phyloP scores from a whole-genome alignment of 1,140 invertebrate species.

The Drosophila sulfurigaster region DNA sequence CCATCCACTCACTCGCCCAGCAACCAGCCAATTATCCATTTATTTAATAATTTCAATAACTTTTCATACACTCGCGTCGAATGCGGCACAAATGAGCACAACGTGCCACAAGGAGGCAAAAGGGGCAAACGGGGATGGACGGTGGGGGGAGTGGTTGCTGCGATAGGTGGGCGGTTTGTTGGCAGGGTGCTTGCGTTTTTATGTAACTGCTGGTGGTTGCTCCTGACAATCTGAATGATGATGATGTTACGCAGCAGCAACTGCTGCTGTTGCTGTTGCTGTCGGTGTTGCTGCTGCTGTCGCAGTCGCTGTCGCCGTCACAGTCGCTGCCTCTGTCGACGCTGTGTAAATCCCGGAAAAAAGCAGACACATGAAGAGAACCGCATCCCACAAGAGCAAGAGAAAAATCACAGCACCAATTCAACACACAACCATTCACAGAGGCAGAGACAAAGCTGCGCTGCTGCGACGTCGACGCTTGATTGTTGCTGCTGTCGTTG shows the following conservation, averaged over 20 bases:
- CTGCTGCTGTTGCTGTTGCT: slow-evolving; percentile 34
- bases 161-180: slow-evolving; percentile 65
- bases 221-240: slow-evolving; percentile 60
- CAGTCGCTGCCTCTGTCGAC: slow-evolving; percentile 23
- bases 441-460: slow-evolving; percentile 42
- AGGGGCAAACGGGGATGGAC: background rate
- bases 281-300: slow-evolving; percentile 2
- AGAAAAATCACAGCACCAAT: slow-evolving; percentile 74
- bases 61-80: slow-evolving; percentile 72
- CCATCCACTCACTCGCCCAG: background rate
- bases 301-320: slow-evolving; percentile 10
- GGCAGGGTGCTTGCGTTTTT: slow-evolving; percentile 67
- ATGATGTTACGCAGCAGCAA: slow-evolving; percentile 59
- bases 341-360: slow-evolving; percentile 54
- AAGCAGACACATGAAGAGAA: slow-evolving; percentile 39
- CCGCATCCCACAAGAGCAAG: slow-evolving; percentile 43
- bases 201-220: slow-evolving; percentile 79
- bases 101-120: background rate
- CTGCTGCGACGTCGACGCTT: slow-evolving; percentile 38
- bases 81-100: slow-evolving; percentile 32
- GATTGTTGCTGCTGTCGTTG: slow-evolving; percentile 28
- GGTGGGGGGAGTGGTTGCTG: slow-evolving; percentile 32
- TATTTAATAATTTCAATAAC: slow-evolving; percentile 82
- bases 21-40: slow-evolving; percentile 73
- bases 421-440: slow-evolving; percentile 32